Evolutionary conservation across 2,797 vertebrate species (phyloP), one percentile per base, ranked within the genome.

Genomic region (Protosalanx chinensis): DNA sequence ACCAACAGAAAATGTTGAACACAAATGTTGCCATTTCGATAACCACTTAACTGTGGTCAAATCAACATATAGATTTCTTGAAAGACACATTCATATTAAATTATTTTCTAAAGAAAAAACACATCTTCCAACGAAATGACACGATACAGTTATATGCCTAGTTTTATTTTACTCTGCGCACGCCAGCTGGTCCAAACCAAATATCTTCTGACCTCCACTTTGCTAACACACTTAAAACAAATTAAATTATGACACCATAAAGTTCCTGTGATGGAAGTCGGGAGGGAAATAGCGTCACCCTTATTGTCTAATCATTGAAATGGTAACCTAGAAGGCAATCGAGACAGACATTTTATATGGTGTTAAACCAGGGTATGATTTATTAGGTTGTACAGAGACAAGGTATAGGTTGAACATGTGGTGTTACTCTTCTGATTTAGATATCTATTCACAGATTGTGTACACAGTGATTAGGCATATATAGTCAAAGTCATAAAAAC

Each of bases 171-270:
- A 32, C 76, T 57, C 75, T 56, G 76, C 81, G 29, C 63, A 77
- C 68, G 74, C 88, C 88, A 92, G 72, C 90, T 92, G 91, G 75
- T 79, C 82, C 68, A 86, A 86, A 83, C 77, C 85, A 91, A 90
- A 90, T 83, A 88, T 85, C 80, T 86, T 77, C 85, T 86, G 72
- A 82, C 67, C 67, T 72, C 66, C 2, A n/a, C 72, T 72, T 76
- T 82, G 84, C 80, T 77, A 88, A 82, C 85, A 82, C 80, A 82
- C 71, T 74, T 82, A 84, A 81, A 87, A 88, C 78, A 85, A 85
- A 87, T 83, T 8, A 71, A 33, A 84, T 85, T 79, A 86, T 78
- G 71, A 77, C 46, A 69, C 81, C 79, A 89, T 90, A 91, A 91
- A 91, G 8, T 58, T 70, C 62, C 67, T 77, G 86, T 84, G 77